Base-by-base conservation (phyloP, 2,888 invertebrate species). In the Argyra leucocephala region DNA sequence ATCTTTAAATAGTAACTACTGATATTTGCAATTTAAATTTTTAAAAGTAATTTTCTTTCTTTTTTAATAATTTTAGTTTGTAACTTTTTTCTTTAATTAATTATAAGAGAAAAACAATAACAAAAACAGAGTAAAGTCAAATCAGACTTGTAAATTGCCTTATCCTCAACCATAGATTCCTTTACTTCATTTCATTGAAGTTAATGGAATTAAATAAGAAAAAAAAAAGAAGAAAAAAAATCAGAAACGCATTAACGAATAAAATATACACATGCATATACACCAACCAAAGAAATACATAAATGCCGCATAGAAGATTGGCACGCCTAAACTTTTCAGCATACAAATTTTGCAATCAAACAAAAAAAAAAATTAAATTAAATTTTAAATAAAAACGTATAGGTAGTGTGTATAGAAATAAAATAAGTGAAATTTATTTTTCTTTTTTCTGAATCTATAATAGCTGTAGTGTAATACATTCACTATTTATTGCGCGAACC, bases 41-140 rank as follows among this genome's bases (percentile, higher is more conserved):
- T 31, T 6, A 31, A 31, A 31, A 31, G 1, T 31, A 31, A 31
- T 31, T 12, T 31, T 31, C 3, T 31, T 31, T 31, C 12, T 31
- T 4, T 26, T 31, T 31, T 31, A 10, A 31, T 31, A 26, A 6
- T 26, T 26, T 26, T 37, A 9, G 3, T 12, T 37, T 37, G 12
- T 12, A 15, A 37, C 15, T 37, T 37, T 37, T 37, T 15, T 9
- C 12, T 48, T 48, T 48, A 48, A 48, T 48, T 48, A 48, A 48
- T 48, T 48, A 48, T 7, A 31, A 10, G 31, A 31, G 31, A 48
- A 48, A 48, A 48, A 63, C 36, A 36, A 62, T 57, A 62, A 61
- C 2, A 48, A 48, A n/a, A 9, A 3, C 15, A 48, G 18, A 48
- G 12, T 48, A 48, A 18, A 48, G n/a, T n/a, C n/a, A 48, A n/a